Evolutionary conservation across 1,140 invertebrate species (phyloP).

Genomic region (Papilio polytes): DNA sequence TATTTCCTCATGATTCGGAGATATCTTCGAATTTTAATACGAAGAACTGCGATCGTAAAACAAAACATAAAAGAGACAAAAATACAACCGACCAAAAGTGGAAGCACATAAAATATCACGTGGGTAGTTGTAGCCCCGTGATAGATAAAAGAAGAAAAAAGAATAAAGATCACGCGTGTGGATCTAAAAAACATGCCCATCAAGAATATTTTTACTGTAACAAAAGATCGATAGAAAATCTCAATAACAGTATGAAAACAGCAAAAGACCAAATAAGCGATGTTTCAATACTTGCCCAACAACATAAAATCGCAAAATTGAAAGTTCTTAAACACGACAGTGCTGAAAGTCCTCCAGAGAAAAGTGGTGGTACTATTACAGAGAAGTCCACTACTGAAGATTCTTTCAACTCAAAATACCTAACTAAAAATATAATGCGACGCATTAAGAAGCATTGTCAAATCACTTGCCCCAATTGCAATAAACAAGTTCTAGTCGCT

Average conservation of each 20-base stretch:
- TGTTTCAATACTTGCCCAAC: background rate
- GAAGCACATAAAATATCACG: constrained; percentile 68
- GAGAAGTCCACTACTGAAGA: constrained; percentile 4
- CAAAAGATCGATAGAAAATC: background rate
- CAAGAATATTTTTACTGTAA: background rate
- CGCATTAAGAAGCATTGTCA: constrained; percentile 50
- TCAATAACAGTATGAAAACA: background rate
- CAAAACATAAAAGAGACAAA: constrained; percentile 13
- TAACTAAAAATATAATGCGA: constrained; percentile 41
- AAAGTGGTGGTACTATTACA: background rate
- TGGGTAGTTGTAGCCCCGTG: constrained; percentile 59
- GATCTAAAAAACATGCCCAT: background rate
- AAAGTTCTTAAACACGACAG: constrained; percentile 12
- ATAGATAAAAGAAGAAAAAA: constrained; percentile 55
- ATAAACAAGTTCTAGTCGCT: constrained; percentile 60
- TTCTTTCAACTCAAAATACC: constrained; percentile 16
- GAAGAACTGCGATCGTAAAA: background rate
- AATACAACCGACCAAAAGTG: constrained; percentile 56
- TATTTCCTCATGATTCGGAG: constrained; percentile 56
- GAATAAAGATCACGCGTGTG: constrained; percentile 51
- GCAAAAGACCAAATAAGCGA: constrained; percentile 24
- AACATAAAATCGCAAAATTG: constrained; percentile 7
- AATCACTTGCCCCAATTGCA: constrained; percentile 70
- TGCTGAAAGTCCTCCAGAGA: background rate
- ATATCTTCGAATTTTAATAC: constrained; percentile 48